A percentile compares a stretch with the other conserved stretches of the same genome.
Conservation (phyloP, 2,797 vertebrate species). For the Pseudochirops cupreus region DNA sequence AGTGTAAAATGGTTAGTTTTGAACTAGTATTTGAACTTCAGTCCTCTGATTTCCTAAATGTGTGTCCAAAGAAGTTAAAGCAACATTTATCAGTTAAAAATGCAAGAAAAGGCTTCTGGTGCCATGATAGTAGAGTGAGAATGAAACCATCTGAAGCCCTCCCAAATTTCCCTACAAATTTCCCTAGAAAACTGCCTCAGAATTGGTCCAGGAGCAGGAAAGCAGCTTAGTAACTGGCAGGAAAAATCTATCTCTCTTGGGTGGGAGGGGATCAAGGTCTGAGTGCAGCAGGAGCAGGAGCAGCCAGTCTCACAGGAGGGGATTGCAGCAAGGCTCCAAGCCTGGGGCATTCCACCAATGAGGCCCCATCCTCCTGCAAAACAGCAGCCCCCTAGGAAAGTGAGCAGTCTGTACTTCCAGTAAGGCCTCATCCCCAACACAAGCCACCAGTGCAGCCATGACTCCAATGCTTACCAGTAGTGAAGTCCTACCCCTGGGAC, state of each 20-base stretch:
- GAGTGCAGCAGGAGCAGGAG: not conserved
- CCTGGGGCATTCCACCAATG: not conserved
- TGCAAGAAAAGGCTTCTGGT: not conserved
- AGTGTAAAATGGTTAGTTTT: not conserved
- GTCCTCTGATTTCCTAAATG: not conserved
- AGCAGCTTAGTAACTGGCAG: not conserved
- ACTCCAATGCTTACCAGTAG: too few relatives aligned
- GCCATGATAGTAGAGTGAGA: not conserved
- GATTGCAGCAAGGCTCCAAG: not conserved
- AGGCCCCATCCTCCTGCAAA: not conserved
- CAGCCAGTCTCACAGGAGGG: too few relatives aligned
- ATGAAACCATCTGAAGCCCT: not conserved
- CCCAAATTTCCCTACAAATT: not conserved
- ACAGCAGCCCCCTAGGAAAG: not conserved
- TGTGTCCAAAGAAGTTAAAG: not conserved
- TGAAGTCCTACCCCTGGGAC: too few relatives aligned
- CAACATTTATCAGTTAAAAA: not conserved
- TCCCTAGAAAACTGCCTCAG: not conserved
- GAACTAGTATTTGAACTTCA: not conserved
- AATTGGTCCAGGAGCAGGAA: not conserved
- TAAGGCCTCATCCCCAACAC: not conserved
- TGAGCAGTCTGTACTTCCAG: not conserved
- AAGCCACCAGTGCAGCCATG: not conserved
- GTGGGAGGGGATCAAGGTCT: not conserved
- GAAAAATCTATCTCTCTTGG: not conserved